Evolutionary conservation across 1,140 invertebrate species (phyloP), one percentile per base, ranked within the genome.

Genomic region (Cherax destructor): DNA sequence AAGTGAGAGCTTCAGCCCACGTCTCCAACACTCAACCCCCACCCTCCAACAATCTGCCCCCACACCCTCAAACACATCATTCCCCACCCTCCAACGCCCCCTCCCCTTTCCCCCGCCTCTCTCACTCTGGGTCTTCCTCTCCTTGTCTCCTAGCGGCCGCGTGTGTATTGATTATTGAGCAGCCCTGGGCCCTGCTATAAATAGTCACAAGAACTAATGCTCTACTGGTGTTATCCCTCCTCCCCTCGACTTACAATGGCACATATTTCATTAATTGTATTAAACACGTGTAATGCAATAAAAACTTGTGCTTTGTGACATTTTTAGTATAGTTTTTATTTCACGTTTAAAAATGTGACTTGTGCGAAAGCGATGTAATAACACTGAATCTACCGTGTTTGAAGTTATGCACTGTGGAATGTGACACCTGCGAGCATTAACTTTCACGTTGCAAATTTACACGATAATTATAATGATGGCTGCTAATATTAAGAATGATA

Each of bases 151-250:
- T 24, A n/a, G 56, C 79, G 7, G 56, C 79, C 79, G 79, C 79
- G 79, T 56, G 79, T 59, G 79, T 81, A 81, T 81, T 81, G 79
- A 81, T 81, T 81, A 81, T 81, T 81, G 79, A 81, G 79, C 79
- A 59, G 79, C 79, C 79, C 50, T 56, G 52, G 79, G 79, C 79
- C 50, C 50, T 81, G 79, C 79, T 81, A 81, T 81, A 81, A 56
- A 81, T 81, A 81, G 50, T 81, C 79, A 56, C 79, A 56, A 81
- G 50, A 81, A 59, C 56, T 50, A 81, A 81, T 81, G 79, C 79
- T 81, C 79, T 81, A 81, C 50, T 56, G 50, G 79, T 81, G 79
- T 52, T 21, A 81, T 16, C 79, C 79, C n/a, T 50, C 79, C 79
- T 21, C 49, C 9, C 79, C 79, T 56, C 79, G 18, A 80, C 50